Base-by-base conservation (phyloP, 2,797 vertebrate species). In the Sciurus carolinensis region DNA sequence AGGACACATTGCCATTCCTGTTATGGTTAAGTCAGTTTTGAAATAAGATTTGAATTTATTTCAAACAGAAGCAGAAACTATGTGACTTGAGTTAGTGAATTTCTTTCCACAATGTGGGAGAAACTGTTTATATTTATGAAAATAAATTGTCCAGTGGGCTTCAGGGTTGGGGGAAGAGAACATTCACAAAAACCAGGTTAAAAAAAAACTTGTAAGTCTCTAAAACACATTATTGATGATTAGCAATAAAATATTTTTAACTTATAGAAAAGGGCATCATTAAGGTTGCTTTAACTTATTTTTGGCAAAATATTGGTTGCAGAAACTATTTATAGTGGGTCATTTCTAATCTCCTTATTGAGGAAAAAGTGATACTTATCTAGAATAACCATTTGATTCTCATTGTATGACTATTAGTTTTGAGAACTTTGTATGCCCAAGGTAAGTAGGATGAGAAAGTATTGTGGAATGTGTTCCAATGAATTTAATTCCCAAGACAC, bases 251-350 rank as follows among this genome's bases (percentile, higher is more conserved):
- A 97, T 97, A 96, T 94, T 97, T 98, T 93, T 96, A 96, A 94
- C 93, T 96, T 33, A 96, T 98, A 98, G 97, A 97, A 97, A 95
- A 85, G 87, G 88, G 79, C 97, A 83, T 98, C 97, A 91, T 73
- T 97, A 91, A 97, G 73, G 97, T 28, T 95, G 94, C 90, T 97
- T 97, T 97, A 94, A 97, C 93, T 89, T 97, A 95, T 98, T 91
- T 96, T 96, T 98, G 93, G 90, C 98, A 97, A 98, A 98, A 95
- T 95, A 97, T 95, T 47, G 96, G 33, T 97, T 94, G 94, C 28
- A 92, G 95, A 83, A 88, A 59, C 22, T 96, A 83, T 94, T 87
- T 96, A 39, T 18, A 54, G 94, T 81, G 88, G 75, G 33, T 42
- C 52, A 64, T n/a, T 95, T 96, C 69, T 8, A 66, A 20, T 86